Evolutionary conservation across 2,113 vertebrate species (phyloP).

Genomic region (Cyprinus carpio): DNA sequence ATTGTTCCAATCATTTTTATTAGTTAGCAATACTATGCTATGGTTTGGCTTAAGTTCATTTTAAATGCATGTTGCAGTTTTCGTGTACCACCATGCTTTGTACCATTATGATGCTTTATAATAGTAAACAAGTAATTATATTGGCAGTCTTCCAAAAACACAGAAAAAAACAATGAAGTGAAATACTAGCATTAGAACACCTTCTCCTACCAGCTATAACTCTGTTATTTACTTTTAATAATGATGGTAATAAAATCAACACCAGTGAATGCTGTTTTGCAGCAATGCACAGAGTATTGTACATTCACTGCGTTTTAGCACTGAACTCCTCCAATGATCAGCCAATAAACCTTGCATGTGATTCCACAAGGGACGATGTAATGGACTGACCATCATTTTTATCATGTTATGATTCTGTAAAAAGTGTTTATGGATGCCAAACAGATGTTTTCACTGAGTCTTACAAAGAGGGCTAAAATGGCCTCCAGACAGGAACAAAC

Average conservation of each 20-base stretch:
- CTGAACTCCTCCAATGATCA: slow-evolving; percentile 10
- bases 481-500: slow-evolving; percentile 59
- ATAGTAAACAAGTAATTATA: background rate
- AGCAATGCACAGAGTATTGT: background rate
- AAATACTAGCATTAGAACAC: background rate
- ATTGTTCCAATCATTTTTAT: background rate
- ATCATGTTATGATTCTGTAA: slow-evolving; percentile 55
- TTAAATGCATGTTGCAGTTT: background rate
- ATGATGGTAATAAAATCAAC: background rate
- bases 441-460: slow-evolving; percentile 54
- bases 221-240: background rate
- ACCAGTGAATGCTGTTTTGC: background rate
- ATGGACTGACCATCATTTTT: slow-evolving; percentile 46
- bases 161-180: background rate
- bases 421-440: slow-evolving; percentile 56
- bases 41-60: background rate
- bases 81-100: background rate
- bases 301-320: background rate
- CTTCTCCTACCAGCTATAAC: background rate
- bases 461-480: slow-evolving; percentile 49
- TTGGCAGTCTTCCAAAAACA: background rate
- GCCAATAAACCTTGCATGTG: background rate
- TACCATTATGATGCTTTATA: background rate
- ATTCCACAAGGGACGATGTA: slow-evolving; percentile 2
- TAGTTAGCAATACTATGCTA: background rate